Evolutionary conservation across 2,888 invertebrate genomes (phyloP).

Genomic region (Sarcophaga rosellei): DNA sequence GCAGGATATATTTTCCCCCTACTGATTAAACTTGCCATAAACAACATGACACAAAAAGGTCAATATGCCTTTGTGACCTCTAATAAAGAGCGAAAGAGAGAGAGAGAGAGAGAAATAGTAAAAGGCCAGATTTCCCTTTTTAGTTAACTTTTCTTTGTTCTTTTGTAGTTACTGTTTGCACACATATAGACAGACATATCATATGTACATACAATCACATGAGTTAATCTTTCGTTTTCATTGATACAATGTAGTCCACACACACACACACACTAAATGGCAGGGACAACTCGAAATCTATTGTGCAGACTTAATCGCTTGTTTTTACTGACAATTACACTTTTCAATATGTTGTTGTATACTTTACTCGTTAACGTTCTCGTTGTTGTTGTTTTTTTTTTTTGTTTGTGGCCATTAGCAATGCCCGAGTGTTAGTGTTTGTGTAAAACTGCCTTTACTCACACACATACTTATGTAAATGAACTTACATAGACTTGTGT

Average conservation of each 20-base stretch:
- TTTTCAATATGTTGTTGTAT: slow-evolving; percentile 48
- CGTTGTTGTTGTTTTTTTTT: no score
- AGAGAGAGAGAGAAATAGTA: background rate
- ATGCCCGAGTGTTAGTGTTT: no score
- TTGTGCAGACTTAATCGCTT: slow-evolving; percentile 57
- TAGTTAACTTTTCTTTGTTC: background rate
- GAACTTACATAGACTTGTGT: no score
- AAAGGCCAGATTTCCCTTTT: slow-evolving; percentile 4
- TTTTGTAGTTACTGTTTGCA: background rate
- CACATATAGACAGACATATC: no score
- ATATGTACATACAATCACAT: no score
- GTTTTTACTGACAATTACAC: slow-evolving; percentile 61
- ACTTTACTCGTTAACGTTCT: no score
- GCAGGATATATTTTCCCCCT: background rate
- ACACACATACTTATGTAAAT: no score
- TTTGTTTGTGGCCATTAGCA: no score
- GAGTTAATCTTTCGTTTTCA: no score
- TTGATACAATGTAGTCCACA: background rate
- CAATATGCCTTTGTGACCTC: slow-evolving; percentile 56
- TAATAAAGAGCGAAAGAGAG: slow-evolving; percentile 3
- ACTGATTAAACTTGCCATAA: background rate
- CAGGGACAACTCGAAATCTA: slow-evolving; percentile 34
- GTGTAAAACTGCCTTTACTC: no score
- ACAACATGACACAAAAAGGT: slow-evolving; percentile 36
- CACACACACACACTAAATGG: background rate